These are phyloP conservation scores for Syngnathus acus DNA, from an alignment of 2,797 vertebrate genomes.

Conservation along the genomic window DNA sequence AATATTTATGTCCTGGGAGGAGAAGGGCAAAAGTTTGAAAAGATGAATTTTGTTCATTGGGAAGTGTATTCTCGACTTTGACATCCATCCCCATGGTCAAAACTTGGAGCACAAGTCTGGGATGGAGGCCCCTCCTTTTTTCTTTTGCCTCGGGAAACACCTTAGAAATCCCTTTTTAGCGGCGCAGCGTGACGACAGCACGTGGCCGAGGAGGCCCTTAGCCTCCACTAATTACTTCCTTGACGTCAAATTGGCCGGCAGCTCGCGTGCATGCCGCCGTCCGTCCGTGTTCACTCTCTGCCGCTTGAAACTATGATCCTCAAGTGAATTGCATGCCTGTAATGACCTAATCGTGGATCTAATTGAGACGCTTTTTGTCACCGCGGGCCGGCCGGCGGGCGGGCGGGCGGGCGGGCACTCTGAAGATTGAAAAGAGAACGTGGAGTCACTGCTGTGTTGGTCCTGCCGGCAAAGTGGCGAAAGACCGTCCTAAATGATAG, in stretches of 20 bases:
- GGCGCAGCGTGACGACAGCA: background rate
- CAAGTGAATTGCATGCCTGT: background rate
- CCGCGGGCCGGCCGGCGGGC: background rate
- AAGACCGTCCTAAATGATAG: background rate
- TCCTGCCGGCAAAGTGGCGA: background rate
- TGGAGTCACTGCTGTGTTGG: background rate
- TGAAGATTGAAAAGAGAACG: background rate
- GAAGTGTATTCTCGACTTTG: background rate
- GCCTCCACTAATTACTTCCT: background rate
- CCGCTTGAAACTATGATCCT: background rate
- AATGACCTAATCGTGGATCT: background rate
- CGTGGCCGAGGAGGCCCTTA: background rate
- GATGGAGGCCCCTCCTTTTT: background rate
- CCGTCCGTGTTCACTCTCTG: background rate
- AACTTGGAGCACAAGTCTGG: too few species aligned
- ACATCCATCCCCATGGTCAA: background rate
- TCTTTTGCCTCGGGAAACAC: constrained; percentile 20
- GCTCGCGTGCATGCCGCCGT: background rate
- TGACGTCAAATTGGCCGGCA: background rate
- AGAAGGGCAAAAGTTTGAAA: background rate
- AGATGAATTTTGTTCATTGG: background rate
- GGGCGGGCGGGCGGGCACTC: background rate
- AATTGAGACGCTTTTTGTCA: background rate
- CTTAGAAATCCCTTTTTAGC: constrained; percentile 28
- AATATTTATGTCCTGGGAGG: constrained; percentile 10